Base-by-base conservation (phyloP, 1,140 invertebrate species). In the Macrostomum lignano region DNA sequence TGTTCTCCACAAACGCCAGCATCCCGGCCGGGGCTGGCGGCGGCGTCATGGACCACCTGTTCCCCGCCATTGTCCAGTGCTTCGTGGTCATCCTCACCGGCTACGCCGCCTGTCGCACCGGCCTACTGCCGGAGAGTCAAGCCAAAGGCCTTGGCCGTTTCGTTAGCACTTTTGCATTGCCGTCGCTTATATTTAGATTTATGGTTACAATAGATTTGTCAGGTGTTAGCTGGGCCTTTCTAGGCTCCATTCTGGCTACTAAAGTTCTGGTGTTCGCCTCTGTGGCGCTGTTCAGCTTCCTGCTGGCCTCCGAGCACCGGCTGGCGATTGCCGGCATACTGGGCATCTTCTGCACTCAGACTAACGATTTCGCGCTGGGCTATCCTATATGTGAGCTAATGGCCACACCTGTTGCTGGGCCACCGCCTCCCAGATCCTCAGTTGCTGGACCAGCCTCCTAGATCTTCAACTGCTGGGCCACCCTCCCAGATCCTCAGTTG, bases 341-440 rank as follows among this genome's bases (percentile, higher is more conserved):
- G 65, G 75, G 74, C 15, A 91, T 93, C 43, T 88, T 91, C 53
- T 74, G 73, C 29, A 91, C 82, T 0, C 81, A 91, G 49, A 84
- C 77, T 49, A 94, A 94, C 66, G 84, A 94, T 58, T 91, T 93
- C 65, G 84, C 84, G 29, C 68, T 94, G 42, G 82, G 82, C 37
- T 86, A 75, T 61, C 82, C 84, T 3, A 84, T 91, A 46, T 68
- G 77, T 82, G 65, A 70, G 68, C 64, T n/a, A n/a, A n/a, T n/a
- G n/a, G n/a, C n/a, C n/a, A n/a, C n/a, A n/a, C n/a, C n/a, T n/a
- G n/a, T n/a, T n/a, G n/a, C n/a, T n/a, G n/a, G n/a, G n/a, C n/a
- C n/a, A n/a, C n/a, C n/a, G n/a, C n/a, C n/a, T n/a, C n/a, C n/a
- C n/a, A n/a, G n/a, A n/a, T n/a, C n/a, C n/a, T n/a, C n/a, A n/a